Conservation (phyloP, 2,113 vertebrate species). For the Rhinolophus ferrumequinum region DNA sequence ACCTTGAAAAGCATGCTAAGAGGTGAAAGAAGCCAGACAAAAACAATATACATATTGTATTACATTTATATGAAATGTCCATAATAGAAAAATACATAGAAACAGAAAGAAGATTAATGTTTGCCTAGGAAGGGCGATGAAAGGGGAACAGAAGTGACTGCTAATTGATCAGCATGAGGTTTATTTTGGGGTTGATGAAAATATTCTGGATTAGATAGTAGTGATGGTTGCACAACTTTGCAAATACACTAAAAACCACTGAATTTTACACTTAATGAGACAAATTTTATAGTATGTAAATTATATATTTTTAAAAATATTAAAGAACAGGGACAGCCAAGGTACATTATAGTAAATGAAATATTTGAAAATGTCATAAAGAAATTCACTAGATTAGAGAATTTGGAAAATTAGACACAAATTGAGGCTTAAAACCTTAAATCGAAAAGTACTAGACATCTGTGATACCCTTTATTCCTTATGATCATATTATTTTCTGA, state of each 20-base stretch:
- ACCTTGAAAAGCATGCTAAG: not conserved
- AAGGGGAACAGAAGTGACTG: not conserved
- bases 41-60: not conserved
- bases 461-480: not conserved
- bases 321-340: not conserved
- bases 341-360: not conserved
- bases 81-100: not conserved
- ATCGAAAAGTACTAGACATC: not conserved
- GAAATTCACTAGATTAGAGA: not conserved
- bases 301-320: not conserved
- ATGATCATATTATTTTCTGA: not conserved
- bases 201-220: not conserved
- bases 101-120: not conserved
- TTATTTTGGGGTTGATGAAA: not conserved
- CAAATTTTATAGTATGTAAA: not conserved
- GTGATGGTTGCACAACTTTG: not conserved
- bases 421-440: not conserved
- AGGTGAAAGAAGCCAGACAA: not conserved
- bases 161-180: not conserved
- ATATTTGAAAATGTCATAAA: not conserved
- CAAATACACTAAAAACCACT: not conserved
- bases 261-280: not conserved
- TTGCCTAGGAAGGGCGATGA: rapidly evolving
- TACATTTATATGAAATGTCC: not conserved
- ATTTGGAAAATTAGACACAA: not conserved